Percentiles rank a stretch among this genome's conserved stretches.
Conservation (phyloP, 1,140 invertebrate genomes). For the Zaprionus inermis region DNA sequence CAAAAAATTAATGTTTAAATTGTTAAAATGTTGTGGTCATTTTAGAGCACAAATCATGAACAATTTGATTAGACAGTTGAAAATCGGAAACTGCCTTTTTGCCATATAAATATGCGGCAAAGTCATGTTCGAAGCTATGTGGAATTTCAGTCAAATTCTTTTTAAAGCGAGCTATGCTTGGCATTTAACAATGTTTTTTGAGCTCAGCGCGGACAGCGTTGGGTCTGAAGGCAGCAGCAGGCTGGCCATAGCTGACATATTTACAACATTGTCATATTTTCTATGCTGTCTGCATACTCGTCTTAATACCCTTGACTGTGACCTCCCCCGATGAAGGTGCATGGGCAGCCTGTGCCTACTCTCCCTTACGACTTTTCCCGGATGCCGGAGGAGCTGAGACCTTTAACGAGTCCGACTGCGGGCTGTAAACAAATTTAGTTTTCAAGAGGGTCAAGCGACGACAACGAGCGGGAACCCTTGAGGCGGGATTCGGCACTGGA, state of each 20-base stretch:
- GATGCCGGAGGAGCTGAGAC: neutral
- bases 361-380: neutral
- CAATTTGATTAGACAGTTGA: too few species aligned
- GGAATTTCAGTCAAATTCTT: slow-evolving; percentile 6
- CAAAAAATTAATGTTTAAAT: too few species aligned
- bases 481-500: neutral
- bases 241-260: slow-evolving; percentile 4
- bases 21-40: too few species aligned
- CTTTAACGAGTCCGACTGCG: slow-evolving; percentile 22
- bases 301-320: slow-evolving; percentile 23
- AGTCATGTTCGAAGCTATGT: neutral
- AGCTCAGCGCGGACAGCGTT: neutral
- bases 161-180: neutral
- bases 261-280: slow-evolving; percentile 19
- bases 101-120: neutral
- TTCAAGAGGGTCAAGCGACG: slow-evolving; percentile 5
- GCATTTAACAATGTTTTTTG: slow-evolving; percentile 1
- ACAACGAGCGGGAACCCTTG: slow-evolving; percentile 11
- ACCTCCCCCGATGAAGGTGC: neutral
- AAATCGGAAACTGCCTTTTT: neutral
- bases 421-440: slow-evolving; percentile 15
- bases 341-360: neutral
- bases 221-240: neutral
- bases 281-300: slow-evolving; percentile 1
- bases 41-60: too few species aligned